Conservation (phyloP, 1,140 invertebrate species). For the Eumaeus atala region DNA sequence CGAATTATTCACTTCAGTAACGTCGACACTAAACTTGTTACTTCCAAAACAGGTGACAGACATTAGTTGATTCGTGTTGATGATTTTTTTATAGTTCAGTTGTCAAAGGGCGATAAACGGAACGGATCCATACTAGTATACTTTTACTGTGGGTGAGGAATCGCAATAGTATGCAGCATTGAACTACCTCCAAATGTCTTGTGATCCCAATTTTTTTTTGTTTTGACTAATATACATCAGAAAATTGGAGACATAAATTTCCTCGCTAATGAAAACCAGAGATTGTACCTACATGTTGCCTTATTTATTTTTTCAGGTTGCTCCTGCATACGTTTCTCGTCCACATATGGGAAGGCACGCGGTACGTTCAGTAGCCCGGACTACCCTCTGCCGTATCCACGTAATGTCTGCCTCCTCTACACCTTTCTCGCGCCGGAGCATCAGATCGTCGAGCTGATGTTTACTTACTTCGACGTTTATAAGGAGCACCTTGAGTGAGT, state of each 20-base stretch:
- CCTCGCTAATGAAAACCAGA: neutral
- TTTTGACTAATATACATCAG: too few relatives aligned
- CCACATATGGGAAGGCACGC: constrained; percentile 84
- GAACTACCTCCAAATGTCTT: too few relatives aligned
- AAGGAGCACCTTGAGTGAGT: constrained; percentile 80
- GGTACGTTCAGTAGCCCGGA: constrained; percentile 89
- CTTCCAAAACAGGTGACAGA: neutral
- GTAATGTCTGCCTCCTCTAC: constrained; percentile 88
- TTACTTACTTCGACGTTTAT: constrained; percentile 86
- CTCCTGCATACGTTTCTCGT: constrained; percentile 87
- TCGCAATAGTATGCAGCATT: too few relatives aligned
- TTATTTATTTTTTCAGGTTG: constrained; percentile 77
- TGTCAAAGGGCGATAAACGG: neutral
- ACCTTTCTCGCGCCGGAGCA: constrained; percentile 85
- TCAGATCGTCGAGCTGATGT: constrained; percentile 87
- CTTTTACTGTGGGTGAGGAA: too few relatives aligned
- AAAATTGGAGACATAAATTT: too few relatives aligned
- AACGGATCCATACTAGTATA: too few relatives aligned
- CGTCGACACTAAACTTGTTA: constrained; percentile 5
- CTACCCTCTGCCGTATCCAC: constrained; percentile 84
- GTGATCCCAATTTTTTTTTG: too few relatives aligned
- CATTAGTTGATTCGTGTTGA: neutral
- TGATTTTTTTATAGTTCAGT: neutral
- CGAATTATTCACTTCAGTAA: constrained; percentile 4
- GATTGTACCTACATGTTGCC: too few relatives aligned